Percentiles rank a stretch among this genome's conserved stretches.
phyloP scores from a whole-genome alignment of 2,797 vertebrate species.

The Danio choprae region DNA sequence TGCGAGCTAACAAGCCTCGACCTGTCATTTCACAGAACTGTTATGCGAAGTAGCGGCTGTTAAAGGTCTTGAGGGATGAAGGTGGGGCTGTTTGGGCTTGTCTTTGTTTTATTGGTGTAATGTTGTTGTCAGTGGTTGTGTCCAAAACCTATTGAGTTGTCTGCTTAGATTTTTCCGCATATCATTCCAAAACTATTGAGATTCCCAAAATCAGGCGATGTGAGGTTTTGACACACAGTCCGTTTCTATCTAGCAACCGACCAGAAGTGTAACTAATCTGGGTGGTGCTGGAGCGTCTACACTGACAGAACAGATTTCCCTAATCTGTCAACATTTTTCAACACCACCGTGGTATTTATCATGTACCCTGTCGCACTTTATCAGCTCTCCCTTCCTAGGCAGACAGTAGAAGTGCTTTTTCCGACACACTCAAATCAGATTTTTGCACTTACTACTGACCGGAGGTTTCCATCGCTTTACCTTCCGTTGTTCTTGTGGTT shows the following conservation, averaged over 20 bases:
- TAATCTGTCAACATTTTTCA: slow-evolving; percentile 48
- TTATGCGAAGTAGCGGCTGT: slow-evolving; percentile 2
- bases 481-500: background rate
- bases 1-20: slow-evolving; percentile 15
- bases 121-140: slow-evolving; percentile 33
- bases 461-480: background rate
- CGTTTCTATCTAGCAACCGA: background rate
- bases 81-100: slow-evolving; percentile 30
- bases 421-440: background rate
- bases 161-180: too few relatives aligned
- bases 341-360: background rate
- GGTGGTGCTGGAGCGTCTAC: slow-evolving; percentile 15
- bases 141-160: slow-evolving; percentile 6
- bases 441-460: background rate
- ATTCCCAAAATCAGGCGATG: background rate
- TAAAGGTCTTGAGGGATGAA: background rate
- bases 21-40: slow-evolving; percentile 19
- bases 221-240: background rate
- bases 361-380: background rate
- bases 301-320: slow-evolving; percentile 22
- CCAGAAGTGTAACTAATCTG: slow-evolving; percentile 36
- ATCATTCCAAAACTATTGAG: background rate
- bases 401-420: slow-evolving; percentile 10
- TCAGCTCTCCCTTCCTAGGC: background rate
- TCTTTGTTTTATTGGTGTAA: slow-evolving; percentile 41